phyloP scores from a whole-genome alignment of 2,113 vertebrate genomes.

The Lathamus discolor region DNA sequence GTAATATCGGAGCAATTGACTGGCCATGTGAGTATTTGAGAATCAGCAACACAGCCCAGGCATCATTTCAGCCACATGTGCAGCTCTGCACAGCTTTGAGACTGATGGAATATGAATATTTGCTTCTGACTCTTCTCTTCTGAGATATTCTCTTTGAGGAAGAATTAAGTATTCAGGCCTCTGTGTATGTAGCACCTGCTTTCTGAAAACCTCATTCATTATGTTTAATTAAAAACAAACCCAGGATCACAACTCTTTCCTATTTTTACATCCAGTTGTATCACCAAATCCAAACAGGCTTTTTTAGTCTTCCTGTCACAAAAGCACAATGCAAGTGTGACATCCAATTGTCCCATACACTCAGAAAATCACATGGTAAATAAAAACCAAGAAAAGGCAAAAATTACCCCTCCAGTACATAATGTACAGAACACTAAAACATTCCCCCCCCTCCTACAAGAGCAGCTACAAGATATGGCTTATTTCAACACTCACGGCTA shows the following conservation, averaged over 20 bases:
- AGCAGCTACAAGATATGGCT: neutral
- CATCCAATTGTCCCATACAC: neutral
- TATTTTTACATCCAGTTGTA: neutral
- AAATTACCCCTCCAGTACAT: neutral
- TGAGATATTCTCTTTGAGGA: neutral
- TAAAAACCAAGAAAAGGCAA: neutral
- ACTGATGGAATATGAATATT: neutral
- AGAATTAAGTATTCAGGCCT: neutral
- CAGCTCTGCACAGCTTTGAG: neutral
- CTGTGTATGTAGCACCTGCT: neutral
- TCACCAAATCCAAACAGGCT: neutral
- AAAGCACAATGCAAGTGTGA: neutral
- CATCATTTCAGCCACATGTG: neutral
- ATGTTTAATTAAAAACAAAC: neutral
- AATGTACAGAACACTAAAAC: neutral
- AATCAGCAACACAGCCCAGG: neutral
- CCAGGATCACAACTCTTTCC: neutral
- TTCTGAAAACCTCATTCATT: neutral
- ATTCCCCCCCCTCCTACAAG: neutral
- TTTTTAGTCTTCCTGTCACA: neutral
- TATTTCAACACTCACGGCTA: constrained; percentile 90
- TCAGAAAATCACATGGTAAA: neutral
- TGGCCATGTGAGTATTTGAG: neutral
- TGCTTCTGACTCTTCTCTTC: neutral
- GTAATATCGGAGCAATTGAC: neutral